phyloP scores from a whole-genome alignment of 2,888 invertebrate species.

The Hypolimnas misippus region DNA sequence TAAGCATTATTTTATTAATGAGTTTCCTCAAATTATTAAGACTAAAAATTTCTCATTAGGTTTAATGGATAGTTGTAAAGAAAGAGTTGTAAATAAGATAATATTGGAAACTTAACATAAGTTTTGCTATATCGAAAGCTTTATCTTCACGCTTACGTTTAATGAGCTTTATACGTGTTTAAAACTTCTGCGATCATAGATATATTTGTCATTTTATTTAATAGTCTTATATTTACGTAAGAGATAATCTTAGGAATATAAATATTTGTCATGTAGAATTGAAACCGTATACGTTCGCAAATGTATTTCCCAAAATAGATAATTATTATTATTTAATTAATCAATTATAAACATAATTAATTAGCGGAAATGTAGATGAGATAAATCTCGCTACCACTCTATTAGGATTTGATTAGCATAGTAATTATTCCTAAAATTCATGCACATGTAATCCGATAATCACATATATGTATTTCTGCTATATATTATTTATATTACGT shows the following conservation, averaged over 20 bases:
- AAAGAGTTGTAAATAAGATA: neutral
- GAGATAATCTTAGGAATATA: too few relatives aligned
- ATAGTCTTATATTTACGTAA: neutral
- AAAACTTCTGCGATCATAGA: neutral
- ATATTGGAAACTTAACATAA: neutral
- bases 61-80: neutral
- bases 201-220: neutral
- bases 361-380: neutral
- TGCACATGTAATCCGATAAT: neutral
- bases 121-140: neutral
- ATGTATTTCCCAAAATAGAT: too few relatives aligned
- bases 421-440: neutral
- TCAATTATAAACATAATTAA: neutral
- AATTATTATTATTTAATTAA: neutral
- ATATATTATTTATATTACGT: neutral
- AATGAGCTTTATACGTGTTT: neutral
- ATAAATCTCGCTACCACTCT: neutral
- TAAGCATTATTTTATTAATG: too few relatives aligned
- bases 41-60: too few relatives aligned
- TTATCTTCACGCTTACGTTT: neutral
- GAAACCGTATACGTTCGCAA: too few relatives aligned
- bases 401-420: constrained; percentile 1
- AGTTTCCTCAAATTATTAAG: too few relatives aligned
- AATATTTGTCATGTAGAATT: too few relatives aligned
- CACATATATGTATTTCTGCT: neutral